Conservation (phyloP, 2,888 invertebrate genomes). For the Subacronicta megacephala region DNA sequence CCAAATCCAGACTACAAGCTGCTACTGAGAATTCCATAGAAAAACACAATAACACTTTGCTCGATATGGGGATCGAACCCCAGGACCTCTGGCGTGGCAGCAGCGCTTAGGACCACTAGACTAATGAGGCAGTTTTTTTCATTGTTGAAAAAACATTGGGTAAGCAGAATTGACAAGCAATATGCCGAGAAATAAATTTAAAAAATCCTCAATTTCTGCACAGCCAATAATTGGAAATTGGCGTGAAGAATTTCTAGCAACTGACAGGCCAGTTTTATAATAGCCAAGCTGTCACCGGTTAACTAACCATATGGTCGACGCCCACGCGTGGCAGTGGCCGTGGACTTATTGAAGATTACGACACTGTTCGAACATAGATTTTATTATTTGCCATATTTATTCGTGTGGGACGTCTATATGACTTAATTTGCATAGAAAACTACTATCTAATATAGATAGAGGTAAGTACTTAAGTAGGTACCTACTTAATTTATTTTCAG, state of each 20-base stretch:
- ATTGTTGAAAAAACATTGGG: too few relatives aligned
- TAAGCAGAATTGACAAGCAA: slow-evolving; percentile 15
- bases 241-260: slow-evolving; percentile 25
- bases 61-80: too few relatives aligned
- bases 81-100: too few relatives aligned
- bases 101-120: too few relatives aligned
- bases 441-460: too few relatives aligned
- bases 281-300: slow-evolving; percentile 37
- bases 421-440: slow-evolving; percentile 20
- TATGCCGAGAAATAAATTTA: slow-evolving; percentile 16
- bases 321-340: slow-evolving; percentile 60
- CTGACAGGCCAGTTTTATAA: slow-evolving; percentile 12
- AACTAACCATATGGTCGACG: slow-evolving; percentile 62
- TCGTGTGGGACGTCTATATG: slow-evolving; percentile 33
- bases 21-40: too few relatives aligned
- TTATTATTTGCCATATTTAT: slow-evolving; percentile 52
- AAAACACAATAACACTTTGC: too few relatives aligned
- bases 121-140: too few relatives aligned
- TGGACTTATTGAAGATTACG: slow-evolving; percentile 59
- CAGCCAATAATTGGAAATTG: slow-evolving; percentile 43
- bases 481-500: too few relatives aligned
- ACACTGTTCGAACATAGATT: slow-evolving; percentile 44
- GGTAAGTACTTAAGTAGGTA: too few relatives aligned
- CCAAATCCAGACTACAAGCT: too few relatives aligned
- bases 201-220: not conserved